A percentile compares a stretch with the other conserved stretches of the same genome.
These are phyloP conservation scores for Toxotes chatareus DNA, from an alignment of 2,113 vertebrate genomes.

Conservation along the genomic window DNA sequence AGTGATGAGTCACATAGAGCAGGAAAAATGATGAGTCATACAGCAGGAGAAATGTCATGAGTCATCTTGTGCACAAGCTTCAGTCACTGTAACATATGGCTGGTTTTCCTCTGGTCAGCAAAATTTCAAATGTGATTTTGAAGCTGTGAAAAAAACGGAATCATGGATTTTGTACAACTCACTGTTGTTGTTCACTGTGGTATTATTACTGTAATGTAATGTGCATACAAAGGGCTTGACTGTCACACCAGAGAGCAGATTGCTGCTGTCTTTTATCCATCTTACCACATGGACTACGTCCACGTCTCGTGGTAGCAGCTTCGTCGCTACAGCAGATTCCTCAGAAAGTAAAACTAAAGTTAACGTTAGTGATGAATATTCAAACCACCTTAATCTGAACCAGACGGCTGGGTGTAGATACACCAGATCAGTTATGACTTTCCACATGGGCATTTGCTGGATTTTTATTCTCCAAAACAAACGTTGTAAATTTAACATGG, in stretches of 20 bases:
- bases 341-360: not conserved
- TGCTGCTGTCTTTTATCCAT: too few relatives aligned
- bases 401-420: not conserved
- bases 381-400: not conserved
- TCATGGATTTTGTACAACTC: too few relatives aligned
- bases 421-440: conserved; percentile 38
- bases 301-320: not conserved
- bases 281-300: not conserved
- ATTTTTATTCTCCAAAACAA: conserved; percentile 66
- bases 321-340: not conserved
- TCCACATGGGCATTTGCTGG: conserved; percentile 9
- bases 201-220: too few relatives aligned
- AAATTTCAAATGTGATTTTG: not conserved
- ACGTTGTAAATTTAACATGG: conserved; percentile 73
- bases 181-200: too few relatives aligned
- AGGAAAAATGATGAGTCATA: conserved; percentile 6
- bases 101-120: not conserved
- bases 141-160: too few relatives aligned
- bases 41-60: not conserved
- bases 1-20: not conserved
- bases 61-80: not conserved
- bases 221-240: too few relatives aligned
- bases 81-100: not conserved
- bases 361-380: conserved; percentile 21
- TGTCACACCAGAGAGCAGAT: too few relatives aligned